Conservation (phyloP, 2,797 vertebrate species). For the Sylvilagus floridanus region DNA sequence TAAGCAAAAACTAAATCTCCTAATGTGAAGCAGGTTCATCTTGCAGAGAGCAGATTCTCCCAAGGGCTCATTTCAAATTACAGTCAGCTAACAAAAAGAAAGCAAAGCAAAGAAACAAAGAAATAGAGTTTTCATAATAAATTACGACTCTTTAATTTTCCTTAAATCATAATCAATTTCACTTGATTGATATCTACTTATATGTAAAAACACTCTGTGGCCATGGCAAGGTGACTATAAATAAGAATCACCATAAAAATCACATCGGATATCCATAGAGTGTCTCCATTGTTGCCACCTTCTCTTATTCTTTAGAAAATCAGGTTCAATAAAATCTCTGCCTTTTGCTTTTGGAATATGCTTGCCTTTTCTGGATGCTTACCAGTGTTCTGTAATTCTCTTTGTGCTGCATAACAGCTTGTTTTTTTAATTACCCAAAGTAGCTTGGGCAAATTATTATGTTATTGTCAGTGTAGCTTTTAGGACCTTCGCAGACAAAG, state of each 20-base stretch:
- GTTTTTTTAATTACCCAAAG: not conserved
- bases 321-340: not conserved
- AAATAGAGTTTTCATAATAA: slow-evolving; percentile 25
- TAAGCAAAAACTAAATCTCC: slow-evolving; percentile 48
- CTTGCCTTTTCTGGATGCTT: not conserved
- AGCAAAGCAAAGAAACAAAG: slow-evolving; percentile 3
- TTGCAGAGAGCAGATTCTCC: not conserved
- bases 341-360: not conserved
- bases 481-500: not conserved
- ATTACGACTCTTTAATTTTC: slow-evolving; percentile 1
- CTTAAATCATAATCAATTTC: slow-evolving; percentile 15
- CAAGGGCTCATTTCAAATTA: slow-evolving; percentile 50
- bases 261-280: not conserved
- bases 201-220: not conserved
- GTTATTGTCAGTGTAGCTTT: not conserved
- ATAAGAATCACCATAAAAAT: not conserved
- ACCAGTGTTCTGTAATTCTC: not conserved
- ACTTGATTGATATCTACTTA: not conserved
- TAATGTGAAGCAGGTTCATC: slow-evolving; percentile 33
- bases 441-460: not conserved
- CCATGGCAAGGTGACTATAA: not conserved
- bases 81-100: slow-evolving; percentile 35
- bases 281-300: rapidly evolving
- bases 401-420: not conserved
- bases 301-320: not conserved